These are phyloP conservation scores for Cryptocephalus primarius DNA, from an alignment of 2,888 invertebrate species.

Conservation along the genomic window DNA sequence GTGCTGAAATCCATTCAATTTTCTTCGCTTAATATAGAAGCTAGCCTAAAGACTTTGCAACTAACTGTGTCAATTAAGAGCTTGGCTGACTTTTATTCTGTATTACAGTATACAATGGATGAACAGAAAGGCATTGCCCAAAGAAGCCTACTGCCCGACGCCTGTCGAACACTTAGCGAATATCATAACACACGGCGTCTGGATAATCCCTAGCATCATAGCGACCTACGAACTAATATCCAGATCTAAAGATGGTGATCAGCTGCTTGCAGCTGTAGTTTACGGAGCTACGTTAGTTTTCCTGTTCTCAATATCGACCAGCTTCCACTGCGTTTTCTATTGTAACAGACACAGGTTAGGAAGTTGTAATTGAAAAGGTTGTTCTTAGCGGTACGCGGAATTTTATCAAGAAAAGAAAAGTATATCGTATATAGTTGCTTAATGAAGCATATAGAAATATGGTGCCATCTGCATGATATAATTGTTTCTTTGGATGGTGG, in stretches of 20 bases:
- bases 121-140: conserved; percentile 61
- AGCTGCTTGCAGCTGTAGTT: conserved; percentile 70
- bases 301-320: conserved; percentile 79
- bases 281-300: conserved; percentile 79
- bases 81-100: no score
- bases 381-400: no score
- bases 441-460: no score
- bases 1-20: no score
- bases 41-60: no score
- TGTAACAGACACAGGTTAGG: conserved; percentile 47
- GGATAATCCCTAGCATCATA: conserved; percentile 76
- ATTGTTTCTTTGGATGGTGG: no score
- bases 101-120: conserved; percentile 52
- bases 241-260: conserved; percentile 61
- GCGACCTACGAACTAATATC: conserved; percentile 65
- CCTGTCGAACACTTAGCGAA: conserved; percentile 85
- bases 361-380: no score
- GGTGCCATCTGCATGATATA: no score
- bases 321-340: conserved; percentile 83
- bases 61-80: no score
- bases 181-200: conserved; percentile 82
- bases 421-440: no score
- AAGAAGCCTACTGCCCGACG: conserved; percentile 79
- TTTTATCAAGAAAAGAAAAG: no score
- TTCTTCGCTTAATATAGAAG: no score